Conservation (phyloP, 2,113 vertebrate species). For the Scophthalmus maximus region DNA sequence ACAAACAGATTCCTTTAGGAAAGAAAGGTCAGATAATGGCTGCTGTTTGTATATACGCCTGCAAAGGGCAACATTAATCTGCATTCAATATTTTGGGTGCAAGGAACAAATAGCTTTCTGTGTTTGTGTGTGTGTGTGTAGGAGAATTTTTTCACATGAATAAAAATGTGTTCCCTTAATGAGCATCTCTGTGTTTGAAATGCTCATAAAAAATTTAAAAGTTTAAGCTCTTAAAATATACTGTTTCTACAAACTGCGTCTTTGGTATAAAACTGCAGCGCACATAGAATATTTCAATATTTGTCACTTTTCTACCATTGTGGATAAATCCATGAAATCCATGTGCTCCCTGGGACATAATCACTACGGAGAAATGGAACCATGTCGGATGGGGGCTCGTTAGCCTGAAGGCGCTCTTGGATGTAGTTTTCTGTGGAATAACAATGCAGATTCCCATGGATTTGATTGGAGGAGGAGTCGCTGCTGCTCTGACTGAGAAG, state of each 20-base stretch:
- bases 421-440: constrained; percentile 24
- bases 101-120: neutral
- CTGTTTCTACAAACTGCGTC: neutral
- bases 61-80: constrained; percentile 53
- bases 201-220: no score
- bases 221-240: neutral
- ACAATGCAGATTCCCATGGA: constrained; percentile 26
- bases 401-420: constrained; percentile 13
- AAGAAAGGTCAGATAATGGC: constrained; percentile 46
- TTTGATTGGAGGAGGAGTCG: constrained; percentile 10
- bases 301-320: constrained; percentile 9
- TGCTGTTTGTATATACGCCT: constrained; percentile 32
- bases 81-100: neutral
- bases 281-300: neutral
- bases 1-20: constrained; percentile 6
- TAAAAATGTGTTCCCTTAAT: neutral
- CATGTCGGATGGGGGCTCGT: neutral
- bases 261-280: neutral
- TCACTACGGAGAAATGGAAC: constrained; percentile 35
- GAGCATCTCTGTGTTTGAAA: neutral
- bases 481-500: neutral
- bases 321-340: constrained; percentile 29
- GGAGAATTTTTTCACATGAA: neutral
- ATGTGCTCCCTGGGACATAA: constrained; percentile 18
- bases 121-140: constrained; percentile 6